phyloP scores from a whole-genome alignment of 2,113 vertebrate genomes.

The Podarcis raffonei region DNA sequence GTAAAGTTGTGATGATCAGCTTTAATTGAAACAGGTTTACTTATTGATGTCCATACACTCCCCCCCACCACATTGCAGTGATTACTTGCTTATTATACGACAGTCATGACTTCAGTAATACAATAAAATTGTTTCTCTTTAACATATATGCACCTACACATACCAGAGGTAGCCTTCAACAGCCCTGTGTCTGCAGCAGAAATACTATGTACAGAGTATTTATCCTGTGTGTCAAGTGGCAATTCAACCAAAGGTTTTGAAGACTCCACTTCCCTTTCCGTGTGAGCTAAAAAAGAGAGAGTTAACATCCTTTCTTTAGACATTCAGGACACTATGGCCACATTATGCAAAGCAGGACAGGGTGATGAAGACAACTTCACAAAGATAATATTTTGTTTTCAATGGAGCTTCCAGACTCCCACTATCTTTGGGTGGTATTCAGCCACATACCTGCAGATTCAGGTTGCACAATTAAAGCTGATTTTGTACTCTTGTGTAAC shows the following conservation, averaged over 20 bases:
- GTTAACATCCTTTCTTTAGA: constrained; percentile 16
- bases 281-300: constrained; percentile 47
- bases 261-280: constrained; percentile 25
- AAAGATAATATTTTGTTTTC: neutral
- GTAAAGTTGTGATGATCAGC: neutral
- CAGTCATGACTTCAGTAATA: neutral
- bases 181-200: constrained; percentile 5
- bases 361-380: neutral
- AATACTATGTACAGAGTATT: constrained; percentile 18
- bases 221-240: constrained; percentile 35
- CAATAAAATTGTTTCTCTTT: neutral
- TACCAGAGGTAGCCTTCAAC: neutral
- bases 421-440: no score
- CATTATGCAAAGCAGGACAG: neutral
- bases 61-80: neutral
- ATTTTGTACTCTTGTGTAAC: no score
- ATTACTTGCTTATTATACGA: neutral
- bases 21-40: neutral
- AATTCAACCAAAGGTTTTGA: constrained; percentile 52
- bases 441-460: no score
- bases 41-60: neutral
- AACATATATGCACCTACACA: neutral
- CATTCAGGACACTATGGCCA: neutral
- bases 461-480: no score
- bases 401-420: neutral